Conservation (phyloP, 2,797 vertebrate species). For the Ispidina picta region DNA sequence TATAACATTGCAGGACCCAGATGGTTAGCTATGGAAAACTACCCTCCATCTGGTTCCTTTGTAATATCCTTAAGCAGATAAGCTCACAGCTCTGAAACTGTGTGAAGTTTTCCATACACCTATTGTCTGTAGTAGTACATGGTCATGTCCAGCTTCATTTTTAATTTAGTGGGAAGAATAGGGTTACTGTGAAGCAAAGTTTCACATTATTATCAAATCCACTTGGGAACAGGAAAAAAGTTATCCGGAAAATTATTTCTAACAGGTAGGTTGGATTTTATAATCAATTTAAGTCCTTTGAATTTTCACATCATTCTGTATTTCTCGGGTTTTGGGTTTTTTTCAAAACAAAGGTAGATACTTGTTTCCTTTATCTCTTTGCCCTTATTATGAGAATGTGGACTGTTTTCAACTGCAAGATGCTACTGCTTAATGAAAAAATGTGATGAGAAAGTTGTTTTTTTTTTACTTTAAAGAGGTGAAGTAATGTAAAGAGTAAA, state of each 20-base stretch:
- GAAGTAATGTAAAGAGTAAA: not conserved
- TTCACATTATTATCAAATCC: not conserved
- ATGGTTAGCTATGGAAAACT: conserved; percentile 33
- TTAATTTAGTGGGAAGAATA: not conserved
- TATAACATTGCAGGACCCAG: conserved; percentile 14
- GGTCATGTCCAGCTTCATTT: not conserved
- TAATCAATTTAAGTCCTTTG: not conserved
- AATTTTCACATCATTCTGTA: not conserved
- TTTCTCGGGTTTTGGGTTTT: not conserved
- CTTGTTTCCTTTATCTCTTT: not conserved
- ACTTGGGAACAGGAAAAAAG: not conserved
- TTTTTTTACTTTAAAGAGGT: not conserved
- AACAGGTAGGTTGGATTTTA: not conserved
- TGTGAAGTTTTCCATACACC: not conserved
- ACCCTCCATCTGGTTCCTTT: conserved; percentile 36
- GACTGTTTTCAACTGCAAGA: not conserved
- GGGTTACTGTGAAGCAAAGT: not conserved
- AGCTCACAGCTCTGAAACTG: not conserved
- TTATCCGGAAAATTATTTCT: not conserved
- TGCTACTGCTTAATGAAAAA: not conserved
- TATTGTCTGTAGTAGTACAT: not conserved
- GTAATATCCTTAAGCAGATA: not conserved
- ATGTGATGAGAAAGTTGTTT: not conserved
- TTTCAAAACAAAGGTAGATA: not conserved
- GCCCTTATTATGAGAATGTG: not conserved